Evolutionary conservation across 1,140 invertebrate genomes (phyloP).

Genomic region (Meloidogyne exigua): DNA sequence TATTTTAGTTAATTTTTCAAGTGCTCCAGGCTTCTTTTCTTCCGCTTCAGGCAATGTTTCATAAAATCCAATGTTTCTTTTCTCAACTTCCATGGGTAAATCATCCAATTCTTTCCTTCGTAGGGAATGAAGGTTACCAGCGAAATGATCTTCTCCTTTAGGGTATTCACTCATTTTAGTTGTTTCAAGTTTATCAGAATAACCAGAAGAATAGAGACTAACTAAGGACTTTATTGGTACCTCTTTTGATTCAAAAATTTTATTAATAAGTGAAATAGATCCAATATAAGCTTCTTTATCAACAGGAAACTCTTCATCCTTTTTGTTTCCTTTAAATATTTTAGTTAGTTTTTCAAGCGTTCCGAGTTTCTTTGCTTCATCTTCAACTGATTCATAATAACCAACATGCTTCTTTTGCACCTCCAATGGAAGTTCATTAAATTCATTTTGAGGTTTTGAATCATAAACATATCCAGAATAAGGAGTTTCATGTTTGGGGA

Average conservation of each 20-base stretch:
- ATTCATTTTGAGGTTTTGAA: not conserved
- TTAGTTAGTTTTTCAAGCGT: not conserved
- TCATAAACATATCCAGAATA: not conserved
- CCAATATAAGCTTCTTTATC: constrained; percentile 21
- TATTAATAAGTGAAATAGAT: not conserved
- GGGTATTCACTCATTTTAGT: not conserved
- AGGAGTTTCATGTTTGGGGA: not conserved
- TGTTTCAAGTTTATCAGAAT: constrained; percentile 30
- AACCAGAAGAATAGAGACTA: constrained; percentile 29
- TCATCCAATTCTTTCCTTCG: not conserved
- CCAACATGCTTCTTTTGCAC: not conserved
- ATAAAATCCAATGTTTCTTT: not conserved
- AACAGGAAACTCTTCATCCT: constrained; percentile 10
- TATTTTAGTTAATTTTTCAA: not conserved
- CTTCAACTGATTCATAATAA: not conserved
- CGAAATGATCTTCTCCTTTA: not conserved
- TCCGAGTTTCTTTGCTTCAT: not conserved
- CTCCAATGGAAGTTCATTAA: not conserved
- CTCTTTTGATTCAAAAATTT: not conserved
- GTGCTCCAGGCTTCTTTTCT: not conserved
- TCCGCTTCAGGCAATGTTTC: not conserved
- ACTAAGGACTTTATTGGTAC: not conserved
- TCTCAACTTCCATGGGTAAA: not conserved
- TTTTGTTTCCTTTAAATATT: not conserved
- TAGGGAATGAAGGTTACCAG: not conserved